Conservation (phyloP, 2,888 invertebrate genomes). For the Argyra leucocephala region DNA sequence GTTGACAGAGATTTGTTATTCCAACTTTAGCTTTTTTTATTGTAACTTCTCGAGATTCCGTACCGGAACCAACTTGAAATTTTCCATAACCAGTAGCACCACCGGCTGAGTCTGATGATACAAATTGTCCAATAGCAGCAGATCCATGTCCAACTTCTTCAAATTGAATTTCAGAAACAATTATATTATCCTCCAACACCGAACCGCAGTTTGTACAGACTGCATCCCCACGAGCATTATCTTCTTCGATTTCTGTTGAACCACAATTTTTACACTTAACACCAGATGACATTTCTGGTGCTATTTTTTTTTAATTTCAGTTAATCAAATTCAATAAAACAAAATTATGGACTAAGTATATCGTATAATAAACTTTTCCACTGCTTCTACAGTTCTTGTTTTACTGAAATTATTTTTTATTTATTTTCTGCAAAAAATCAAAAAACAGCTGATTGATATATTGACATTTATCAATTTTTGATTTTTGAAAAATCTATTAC, state of each 20-base stretch:
- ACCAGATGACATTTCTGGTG: slow-evolving; percentile 43
- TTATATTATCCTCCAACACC: slow-evolving; percentile 90
- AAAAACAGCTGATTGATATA: no score
- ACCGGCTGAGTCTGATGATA: slow-evolving; percentile 78
- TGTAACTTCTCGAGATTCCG: slow-evolving; percentile 88
- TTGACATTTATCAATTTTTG: no score
- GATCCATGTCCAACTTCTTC: slow-evolving; percentile 86
- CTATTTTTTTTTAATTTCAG: no score
- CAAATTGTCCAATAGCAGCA: slow-evolving; percentile 85
- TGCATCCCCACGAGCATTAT: slow-evolving; percentile 86
- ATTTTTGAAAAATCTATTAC: no score
- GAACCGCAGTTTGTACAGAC: slow-evolving; percentile 95
- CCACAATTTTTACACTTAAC: slow-evolving; percentile 79
- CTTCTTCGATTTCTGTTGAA: slow-evolving; percentile 86
- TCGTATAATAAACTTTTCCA: no score
- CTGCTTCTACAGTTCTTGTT: no score
- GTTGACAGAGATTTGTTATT: slow-evolving; percentile 76
- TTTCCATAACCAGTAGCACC: slow-evolving; percentile 73
- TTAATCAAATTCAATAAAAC: no score
- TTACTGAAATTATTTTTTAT: no score
- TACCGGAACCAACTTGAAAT: slow-evolving; percentile 68
- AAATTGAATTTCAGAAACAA: slow-evolving; percentile 93
- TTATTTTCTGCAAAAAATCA: no score
- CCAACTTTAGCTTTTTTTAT: slow-evolving; percentile 77
- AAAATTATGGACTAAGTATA: no score